phyloP scores from a whole-genome alignment of 2,797 vertebrate species.

The Toxotes lorentzi region DNA sequence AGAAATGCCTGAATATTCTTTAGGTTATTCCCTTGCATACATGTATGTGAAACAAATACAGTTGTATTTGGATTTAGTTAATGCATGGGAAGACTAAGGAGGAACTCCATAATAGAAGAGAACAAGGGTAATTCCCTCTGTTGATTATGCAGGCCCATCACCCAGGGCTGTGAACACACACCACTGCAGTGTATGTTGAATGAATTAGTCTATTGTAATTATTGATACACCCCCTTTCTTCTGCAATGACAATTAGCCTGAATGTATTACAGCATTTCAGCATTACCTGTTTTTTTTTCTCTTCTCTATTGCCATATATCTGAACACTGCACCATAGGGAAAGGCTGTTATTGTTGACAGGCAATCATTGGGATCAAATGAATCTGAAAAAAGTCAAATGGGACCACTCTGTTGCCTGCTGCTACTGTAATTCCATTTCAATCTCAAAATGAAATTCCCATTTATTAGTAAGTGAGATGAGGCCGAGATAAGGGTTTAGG shows the following conservation, averaged over 20 bases:
- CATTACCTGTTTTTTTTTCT: constrained; percentile 11
- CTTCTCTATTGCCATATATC: constrained; percentile 10
- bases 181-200: constrained; percentile 27
- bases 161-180: constrained; percentile 33
- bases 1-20: neutral
- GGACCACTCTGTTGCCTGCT: constrained; percentile 49
- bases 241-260: constrained; percentile 48
- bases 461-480: constrained; percentile 68
- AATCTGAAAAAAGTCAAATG: constrained; percentile 45
- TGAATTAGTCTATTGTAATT: constrained; percentile 60
- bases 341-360: constrained; percentile 39
- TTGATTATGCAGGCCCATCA: constrained; percentile 40
- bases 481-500: constrained; percentile 55
- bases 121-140: constrained; percentile 45
- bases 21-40: constrained; percentile 14
- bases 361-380: constrained; percentile 57
- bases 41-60: constrained; percentile 32
- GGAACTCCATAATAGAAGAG: constrained; percentile 42
- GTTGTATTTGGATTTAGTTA: constrained; percentile 28
- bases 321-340: constrained; percentile 33
- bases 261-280: constrained; percentile 55
- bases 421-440: constrained; percentile 66
- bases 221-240: constrained; percentile 40
- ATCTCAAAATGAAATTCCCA: constrained; percentile 65
- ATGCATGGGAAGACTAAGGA: constrained; percentile 37